A percentile compares a stretch with the other conserved stretches of the same genome.
These are phyloP conservation scores for Leptoteleia sp. DNA, from an alignment of 1,140 invertebrate species.

Conservation along the genomic window DNA sequence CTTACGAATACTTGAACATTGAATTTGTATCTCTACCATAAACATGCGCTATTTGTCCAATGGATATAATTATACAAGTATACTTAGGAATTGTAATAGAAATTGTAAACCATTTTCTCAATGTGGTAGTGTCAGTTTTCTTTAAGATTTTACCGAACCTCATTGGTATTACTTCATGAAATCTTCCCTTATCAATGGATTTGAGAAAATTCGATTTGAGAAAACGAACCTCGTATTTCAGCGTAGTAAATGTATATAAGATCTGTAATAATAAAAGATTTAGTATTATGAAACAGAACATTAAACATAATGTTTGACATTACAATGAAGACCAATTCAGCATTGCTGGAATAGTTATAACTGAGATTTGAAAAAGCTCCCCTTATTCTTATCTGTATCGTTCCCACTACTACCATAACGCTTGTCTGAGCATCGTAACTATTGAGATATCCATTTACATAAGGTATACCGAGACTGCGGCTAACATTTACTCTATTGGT, in stretches of 20 bases:
- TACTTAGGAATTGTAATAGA: no score
- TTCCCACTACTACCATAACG: constrained; percentile 21
- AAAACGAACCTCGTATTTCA: not conserved
- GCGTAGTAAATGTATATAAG: not conserved
- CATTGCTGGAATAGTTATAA: constrained; percentile 47
- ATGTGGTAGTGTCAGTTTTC: no score
- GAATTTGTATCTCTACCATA: no score
- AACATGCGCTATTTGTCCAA: no score
- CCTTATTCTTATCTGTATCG: constrained; percentile 36
- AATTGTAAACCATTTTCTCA: no score
- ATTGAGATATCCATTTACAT: constrained; percentile 75
- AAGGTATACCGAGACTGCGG: constrained; percentile 68
- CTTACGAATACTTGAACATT: no score
- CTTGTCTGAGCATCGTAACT: constrained; percentile 65
- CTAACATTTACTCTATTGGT: constrained; percentile 65
- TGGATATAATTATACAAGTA: no score
- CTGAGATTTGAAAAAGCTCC: constrained; percentile 67
- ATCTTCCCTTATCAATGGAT: no score
- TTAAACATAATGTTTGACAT: constrained; percentile 11
- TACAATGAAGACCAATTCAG: constrained; percentile 21
- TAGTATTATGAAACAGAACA: not conserved
- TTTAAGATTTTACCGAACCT: no score
- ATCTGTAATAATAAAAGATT: constrained; percentile 1
- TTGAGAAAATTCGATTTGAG: not conserved
- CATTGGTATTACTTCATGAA: no score